phyloP scores from a whole-genome alignment of 2,888 invertebrate genomes.

The Psococerastis gibbosa region DNA sequence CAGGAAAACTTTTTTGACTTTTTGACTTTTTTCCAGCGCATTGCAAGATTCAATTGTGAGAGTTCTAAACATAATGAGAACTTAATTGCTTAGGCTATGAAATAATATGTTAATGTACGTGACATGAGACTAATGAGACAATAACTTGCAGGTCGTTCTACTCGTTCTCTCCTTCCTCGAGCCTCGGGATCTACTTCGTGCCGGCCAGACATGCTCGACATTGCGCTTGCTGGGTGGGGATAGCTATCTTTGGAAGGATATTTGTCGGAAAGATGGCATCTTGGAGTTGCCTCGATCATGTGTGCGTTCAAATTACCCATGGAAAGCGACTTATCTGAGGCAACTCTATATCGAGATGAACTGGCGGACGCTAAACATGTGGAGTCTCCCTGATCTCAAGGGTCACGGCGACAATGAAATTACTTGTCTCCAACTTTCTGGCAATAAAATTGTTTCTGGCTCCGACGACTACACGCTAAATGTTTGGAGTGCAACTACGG shows the following conservation, averaged over 20 bases:
- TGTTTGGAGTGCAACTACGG: constrained; percentile 91
- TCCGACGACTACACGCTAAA: constrained; percentile 98
- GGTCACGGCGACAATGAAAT: constrained; percentile 99
- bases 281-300: constrained; percentile 29
- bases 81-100: too few relatives aligned
- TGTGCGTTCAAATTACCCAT: constrained; percentile 28
- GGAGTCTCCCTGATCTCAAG: constrained; percentile 67
- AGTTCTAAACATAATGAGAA: too few relatives aligned
- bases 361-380: constrained; percentile 72
- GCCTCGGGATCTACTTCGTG: constrained; percentile 72
- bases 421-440: constrained; percentile 94
- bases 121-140: constrained; percentile 10
- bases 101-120: too few relatives aligned
- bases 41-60: too few relatives aligned
- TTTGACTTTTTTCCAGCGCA: too few relatives aligned
- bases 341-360: constrained; percentile 91
- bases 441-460: constrained; percentile 87
- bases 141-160: constrained; percentile 45
- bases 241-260: constrained; percentile 93
- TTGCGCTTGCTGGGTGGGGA: constrained; percentile 95
- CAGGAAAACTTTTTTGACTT: too few relatives aligned
- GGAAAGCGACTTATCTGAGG: constrained; percentile 74
- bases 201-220: constrained; percentile 88
- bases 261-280: constrained; percentile 77
- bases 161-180: constrained; percentile 84